Percentiles rank a stretch among this genome's conserved stretches.
These are phyloP conservation scores for Virgularia gustaviana DNA, from an alignment of 92 coral and sea anemone genomes.

Conservation along the genomic window DNA sequence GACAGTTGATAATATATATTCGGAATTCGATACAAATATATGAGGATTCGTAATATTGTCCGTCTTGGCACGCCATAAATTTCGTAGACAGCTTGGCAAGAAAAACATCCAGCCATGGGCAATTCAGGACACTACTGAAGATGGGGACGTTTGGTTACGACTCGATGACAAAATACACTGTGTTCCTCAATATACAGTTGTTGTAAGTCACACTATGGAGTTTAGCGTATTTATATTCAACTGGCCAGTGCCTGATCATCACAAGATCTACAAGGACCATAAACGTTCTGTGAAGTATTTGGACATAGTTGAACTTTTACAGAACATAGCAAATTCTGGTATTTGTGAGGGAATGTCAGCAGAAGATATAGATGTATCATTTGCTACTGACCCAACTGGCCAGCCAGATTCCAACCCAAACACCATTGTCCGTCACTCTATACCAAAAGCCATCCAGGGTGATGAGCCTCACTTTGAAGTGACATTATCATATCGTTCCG, in stretches of 20 bases:
- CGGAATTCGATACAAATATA: too few species aligned
- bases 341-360: conserved; percentile 7
- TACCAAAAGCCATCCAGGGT: conserved; percentile 1
- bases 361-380: not conserved
- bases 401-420: not conserved
- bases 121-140: conserved; percentile 6
- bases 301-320: conserved; percentile 1
- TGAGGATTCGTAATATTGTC: too few species aligned
- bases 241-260: too few species aligned
- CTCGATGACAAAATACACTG: not conserved
- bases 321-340: not conserved
- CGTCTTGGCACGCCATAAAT: too few species aligned
- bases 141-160: not conserved
- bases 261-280: not conserved
- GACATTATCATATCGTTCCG: conserved; percentile 13
- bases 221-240: conserved; percentile 10
- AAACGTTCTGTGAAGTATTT: conserved; percentile 9
- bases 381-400: conserved; percentile 12
- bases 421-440: conserved; percentile 6
- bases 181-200: conserved; percentile 6
- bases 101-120: not conserved
- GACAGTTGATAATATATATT: too few species aligned
- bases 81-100: conserved; percentile 46
- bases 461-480: conserved; percentile 17
- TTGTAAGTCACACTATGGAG: not conserved